Conservation (phyloP, 2,797 vertebrate genomes). For the Sitta carolinensis region DNA sequence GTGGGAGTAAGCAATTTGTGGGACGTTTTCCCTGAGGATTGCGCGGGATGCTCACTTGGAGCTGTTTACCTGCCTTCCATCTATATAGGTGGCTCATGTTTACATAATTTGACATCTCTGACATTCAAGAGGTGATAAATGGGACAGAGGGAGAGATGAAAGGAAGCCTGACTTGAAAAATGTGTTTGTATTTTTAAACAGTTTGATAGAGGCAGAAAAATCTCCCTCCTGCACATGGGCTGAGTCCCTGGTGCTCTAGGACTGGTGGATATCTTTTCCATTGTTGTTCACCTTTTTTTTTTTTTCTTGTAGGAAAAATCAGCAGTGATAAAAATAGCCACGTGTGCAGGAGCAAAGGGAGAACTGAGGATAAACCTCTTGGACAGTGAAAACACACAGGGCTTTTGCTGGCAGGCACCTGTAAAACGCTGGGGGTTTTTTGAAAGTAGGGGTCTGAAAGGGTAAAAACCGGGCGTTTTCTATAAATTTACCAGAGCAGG, state of each 20-base stretch:
- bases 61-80: slow-evolving; percentile 8
- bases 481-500: background rate
- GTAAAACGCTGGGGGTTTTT: background rate
- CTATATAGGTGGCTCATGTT: background rate
- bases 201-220: background rate
- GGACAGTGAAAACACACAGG: background rate
- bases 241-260: background rate
- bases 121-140: slow-evolving; percentile 19
- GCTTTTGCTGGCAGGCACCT: background rate
- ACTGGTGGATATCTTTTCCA: background rate
- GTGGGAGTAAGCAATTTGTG: background rate
- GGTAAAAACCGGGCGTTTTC: background rate
- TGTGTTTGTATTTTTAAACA: background rate
- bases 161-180: background rate
- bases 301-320: background rate
- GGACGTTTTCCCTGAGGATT: background rate
- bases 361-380: background rate
- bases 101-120: background rate
- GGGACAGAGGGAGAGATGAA: background rate
- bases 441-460: background rate
- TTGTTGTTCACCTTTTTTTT: background rate
- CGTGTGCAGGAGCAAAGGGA: background rate
- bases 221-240: background rate
- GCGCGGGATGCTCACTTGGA: background rate
- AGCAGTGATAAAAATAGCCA: background rate